Evolutionary conservation across 1,140 invertebrate genomes (phyloP), one percentile per base, ranked within the genome.

Genomic region (Dendroctonus valens): DNA sequence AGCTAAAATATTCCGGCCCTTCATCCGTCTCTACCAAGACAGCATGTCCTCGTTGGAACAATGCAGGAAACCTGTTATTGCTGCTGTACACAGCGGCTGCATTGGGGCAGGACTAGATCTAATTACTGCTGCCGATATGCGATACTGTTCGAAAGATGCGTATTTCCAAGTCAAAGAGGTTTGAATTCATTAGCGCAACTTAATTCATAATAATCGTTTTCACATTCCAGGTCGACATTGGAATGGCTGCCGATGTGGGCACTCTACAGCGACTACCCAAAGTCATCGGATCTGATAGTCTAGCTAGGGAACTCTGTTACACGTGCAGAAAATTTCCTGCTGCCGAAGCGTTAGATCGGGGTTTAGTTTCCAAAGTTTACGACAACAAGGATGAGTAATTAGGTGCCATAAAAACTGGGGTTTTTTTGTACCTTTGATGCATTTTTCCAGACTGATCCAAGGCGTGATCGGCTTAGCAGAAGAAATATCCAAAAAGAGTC

Each of bases 181-280:
- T 55, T 80, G 57, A 46, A 11, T 46, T 46, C 42, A 46, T 7
- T 52, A 9, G 5, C 8, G 26, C 12, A 5, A 52, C 5, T 52
- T 15, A 14, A 15, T 8, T 55, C 0, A 40, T 8, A 8, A 40
- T n/a, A 14, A 14, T 14, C 37, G 9, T 14, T 9, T n/a, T 5
- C 37, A 9, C 38, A 51, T 65, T 71, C 64, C 70, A 80, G 77
- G 78, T 90, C 3, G 85, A 87, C 60, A 80, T 91, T 26, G 96
- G 95, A 3, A 83, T 99, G 79, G 93, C 96, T 52, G 94, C 97
- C 54, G 97, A 99, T 84, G 89, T 99, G 42, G 97, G 97, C 37
- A 89, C 91, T 3, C 80, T 99, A 39, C 96, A 99, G 80, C 85
- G 96, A 70, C 79, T 99, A 40, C 96, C 95, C n/a, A 96, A 93